Evolutionary conservation across 2,113 vertebrate species (phyloP).

Genomic region (Dromiciops gliroides): DNA sequence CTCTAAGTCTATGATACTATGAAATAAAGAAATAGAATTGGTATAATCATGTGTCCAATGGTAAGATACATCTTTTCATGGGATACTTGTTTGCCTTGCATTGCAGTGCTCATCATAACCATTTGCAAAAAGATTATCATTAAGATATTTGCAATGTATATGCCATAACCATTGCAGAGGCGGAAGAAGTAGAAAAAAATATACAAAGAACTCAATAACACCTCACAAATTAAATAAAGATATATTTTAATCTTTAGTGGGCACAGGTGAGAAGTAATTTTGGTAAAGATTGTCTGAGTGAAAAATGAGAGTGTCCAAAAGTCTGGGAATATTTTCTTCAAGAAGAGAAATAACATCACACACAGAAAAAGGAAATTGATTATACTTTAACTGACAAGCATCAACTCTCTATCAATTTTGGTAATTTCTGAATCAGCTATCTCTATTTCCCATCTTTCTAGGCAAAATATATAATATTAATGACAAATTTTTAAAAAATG

Average conservation of each 20-base stretch:
- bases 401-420: background rate
- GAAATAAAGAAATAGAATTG: background rate
- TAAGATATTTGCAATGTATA: background rate
- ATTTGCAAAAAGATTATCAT: background rate
- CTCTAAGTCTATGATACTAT: background rate
- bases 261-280: background rate
- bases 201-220: background rate
- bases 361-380: background rate
- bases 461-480: background rate
- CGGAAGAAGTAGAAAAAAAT: background rate
- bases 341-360: background rate
- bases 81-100: background rate
- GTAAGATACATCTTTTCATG: background rate
- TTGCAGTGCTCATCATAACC: background rate
- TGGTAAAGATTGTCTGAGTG: background rate
- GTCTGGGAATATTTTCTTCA: background rate
- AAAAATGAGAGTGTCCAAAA: background rate
- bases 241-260: background rate
- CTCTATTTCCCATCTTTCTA: background rate
- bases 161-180: background rate
- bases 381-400: background rate
- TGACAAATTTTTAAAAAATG: background rate
- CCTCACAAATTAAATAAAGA: background rate
- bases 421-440: background rate
- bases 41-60: background rate